phyloP scores from a whole-genome alignment of 2,797 vertebrate genomes.

The Siniperca scherzeri region DNA sequence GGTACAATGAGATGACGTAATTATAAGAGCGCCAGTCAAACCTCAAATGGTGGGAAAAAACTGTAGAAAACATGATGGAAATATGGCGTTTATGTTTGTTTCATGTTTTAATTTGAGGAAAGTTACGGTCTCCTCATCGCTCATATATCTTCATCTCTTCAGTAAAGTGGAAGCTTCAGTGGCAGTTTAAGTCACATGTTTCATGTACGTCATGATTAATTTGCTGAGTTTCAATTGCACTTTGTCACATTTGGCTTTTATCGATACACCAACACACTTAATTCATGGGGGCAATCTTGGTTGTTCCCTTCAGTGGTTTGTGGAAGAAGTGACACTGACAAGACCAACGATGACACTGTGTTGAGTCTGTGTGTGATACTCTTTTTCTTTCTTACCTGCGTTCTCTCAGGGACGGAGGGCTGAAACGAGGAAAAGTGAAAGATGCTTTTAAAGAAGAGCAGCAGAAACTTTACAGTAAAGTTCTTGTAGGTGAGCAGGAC shows the following conservation, averaged over 20 bases:
- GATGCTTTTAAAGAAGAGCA: constrained; percentile 92
- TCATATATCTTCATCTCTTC: not conserved
- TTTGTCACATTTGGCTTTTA: not conserved
- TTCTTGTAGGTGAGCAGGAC: constrained; percentile 89
- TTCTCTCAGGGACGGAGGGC: constrained; percentile 89
- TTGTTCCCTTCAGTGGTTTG: constrained; percentile 11
- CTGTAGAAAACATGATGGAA: not conserved
- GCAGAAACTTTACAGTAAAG: constrained; percentile 94
- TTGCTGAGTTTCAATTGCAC: not conserved
- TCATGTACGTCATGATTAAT: no score
- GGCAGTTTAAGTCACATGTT: no score
- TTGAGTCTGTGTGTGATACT: not conserved
- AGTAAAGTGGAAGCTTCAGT: no score
- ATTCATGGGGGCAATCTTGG: not conserved
- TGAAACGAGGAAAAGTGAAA: constrained; percentile 94
- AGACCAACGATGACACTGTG: not conserved
- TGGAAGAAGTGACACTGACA: not conserved
- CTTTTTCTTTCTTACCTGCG: not conserved
- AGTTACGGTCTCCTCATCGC: not conserved
- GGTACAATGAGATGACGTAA: not conserved
- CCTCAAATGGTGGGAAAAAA: not conserved
- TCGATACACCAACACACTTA: not conserved
- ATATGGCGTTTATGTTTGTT: not conserved
- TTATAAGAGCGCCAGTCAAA: not conserved
- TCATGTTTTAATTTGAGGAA: not conserved